Conservation (phyloP, 2,797 vertebrate genomes). For the Alcedo atthis region DNA sequence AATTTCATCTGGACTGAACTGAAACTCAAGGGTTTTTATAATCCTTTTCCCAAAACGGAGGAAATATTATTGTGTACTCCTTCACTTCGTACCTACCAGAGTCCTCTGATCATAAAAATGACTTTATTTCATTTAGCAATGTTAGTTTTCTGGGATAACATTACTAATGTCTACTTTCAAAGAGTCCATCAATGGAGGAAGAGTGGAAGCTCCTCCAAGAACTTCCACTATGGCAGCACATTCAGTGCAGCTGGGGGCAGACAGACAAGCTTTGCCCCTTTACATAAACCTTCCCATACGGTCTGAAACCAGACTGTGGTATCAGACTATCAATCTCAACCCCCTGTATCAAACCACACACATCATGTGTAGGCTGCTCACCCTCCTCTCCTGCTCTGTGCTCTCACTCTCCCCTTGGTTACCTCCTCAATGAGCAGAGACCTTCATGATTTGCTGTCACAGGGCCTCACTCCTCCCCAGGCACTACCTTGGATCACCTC, state of each 20-base stretch:
- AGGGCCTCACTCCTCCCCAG: neutral
- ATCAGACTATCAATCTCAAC: neutral
- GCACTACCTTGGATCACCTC: rapidly evolving
- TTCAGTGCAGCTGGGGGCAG: neutral
- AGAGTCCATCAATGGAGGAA: neutral
- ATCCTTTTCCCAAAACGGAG: neutral
- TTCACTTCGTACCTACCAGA: neutral
- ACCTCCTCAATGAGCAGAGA: rapidly evolving
- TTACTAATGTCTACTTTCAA: neutral
- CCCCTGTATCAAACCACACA: rapidly evolving
- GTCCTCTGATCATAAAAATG: neutral
- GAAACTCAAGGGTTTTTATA: neutral
- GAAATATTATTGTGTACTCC: neutral
- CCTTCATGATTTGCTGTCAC: neutral
- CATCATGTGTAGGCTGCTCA: rapidly evolving
- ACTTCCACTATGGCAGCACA: rapidly evolving
- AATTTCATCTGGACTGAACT: neutral
- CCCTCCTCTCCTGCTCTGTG: neutral
- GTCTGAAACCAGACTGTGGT: neutral
- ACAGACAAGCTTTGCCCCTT: rapidly evolving
- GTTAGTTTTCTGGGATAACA: neutral
- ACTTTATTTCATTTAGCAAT: neutral
- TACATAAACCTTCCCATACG: too few relatives aligned
- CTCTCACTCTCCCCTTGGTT: neutral
- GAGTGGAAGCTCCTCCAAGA: neutral